A percentile compares a stretch with the other conserved stretches of the same genome.
Evolutionary conservation across 2,888 invertebrate genomes (phyloP).

Genomic region (Drosophila antonietae): DNA sequence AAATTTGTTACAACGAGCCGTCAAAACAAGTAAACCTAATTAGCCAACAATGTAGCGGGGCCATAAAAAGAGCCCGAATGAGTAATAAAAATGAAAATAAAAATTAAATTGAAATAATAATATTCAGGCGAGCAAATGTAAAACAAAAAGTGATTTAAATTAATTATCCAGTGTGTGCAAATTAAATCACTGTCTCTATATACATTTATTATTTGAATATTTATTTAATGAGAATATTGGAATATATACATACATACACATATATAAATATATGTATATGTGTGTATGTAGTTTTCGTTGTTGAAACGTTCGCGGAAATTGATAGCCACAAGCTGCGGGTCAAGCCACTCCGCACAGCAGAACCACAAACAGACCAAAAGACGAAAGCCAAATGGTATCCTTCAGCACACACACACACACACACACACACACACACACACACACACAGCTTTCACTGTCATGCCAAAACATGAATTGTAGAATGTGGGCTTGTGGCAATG

Average conservation of each 20-base stretch:
- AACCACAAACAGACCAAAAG: conserved; percentile 67
- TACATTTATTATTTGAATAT: conserved; percentile 7
- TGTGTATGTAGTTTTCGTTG: conserved; percentile 5
- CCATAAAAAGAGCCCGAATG: conserved; percentile 18
- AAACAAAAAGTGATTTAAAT: conserved; percentile 59
- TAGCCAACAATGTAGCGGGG: conserved; percentile 19
- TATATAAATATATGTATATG: conserved; percentile 1
- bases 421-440: neutral
- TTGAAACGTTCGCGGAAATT: conserved; percentile 49
- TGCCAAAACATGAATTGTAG: conserved; percentile 17
- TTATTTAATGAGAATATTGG: conserved; percentile 10
- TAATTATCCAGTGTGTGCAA: conserved; percentile 55
- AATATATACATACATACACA: conserved; percentile 7
- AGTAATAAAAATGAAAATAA: conserved; percentile 38
- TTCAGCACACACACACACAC: neutral
- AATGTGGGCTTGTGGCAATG: conserved; percentile 43
- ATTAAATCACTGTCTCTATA: conserved; percentile 31
- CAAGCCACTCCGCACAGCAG: conserved; percentile 41
- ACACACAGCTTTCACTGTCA: neutral
- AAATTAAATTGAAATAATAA: conserved; percentile 41
- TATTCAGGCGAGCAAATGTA: conserved; percentile 18
- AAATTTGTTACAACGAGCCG: conserved; percentile 35
- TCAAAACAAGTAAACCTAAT: conserved; percentile 49
- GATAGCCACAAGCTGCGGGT: conserved; percentile 57
- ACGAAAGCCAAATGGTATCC: conserved; percentile 60